These are phyloP conservation scores for Chymomyza amoena DNA, from an alignment of 2,888 invertebrate genomes.

Conservation along the genomic window DNA sequence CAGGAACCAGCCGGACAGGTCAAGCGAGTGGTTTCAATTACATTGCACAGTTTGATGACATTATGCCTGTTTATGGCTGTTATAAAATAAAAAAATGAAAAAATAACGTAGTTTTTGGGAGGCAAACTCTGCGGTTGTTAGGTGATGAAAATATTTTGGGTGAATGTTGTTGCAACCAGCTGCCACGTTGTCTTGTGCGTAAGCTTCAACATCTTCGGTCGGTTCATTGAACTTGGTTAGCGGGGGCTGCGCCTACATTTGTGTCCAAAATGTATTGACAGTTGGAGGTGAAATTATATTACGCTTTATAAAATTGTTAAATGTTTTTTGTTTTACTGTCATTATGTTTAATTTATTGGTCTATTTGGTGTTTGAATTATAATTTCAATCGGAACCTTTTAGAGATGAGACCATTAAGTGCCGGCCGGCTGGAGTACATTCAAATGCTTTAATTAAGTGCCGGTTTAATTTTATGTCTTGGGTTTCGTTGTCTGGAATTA, in stretches of 20 bases:
- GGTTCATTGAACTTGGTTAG: constrained; percentile 28
- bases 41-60: constrained; percentile 56
- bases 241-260: not conserved
- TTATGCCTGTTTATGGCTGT: constrained; percentile 43
- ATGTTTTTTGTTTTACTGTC: not conserved
- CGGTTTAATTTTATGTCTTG: not conserved
- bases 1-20: constrained; percentile 12
- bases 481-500: constrained; percentile 7
- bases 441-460: constrained; percentile 3
- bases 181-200: constrained; percentile 4
- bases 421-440: not conserved
- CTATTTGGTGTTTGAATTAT: not conserved
- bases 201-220: constrained; percentile 6
- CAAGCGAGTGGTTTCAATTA: constrained; percentile 45
- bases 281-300: not conserved
- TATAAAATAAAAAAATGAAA: constrained; percentile 24
- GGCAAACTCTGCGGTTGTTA: constrained; percentile 9
- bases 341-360: not conserved
- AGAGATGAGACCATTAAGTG: not conserved
- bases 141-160: constrained; percentile 28
- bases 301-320: constrained; percentile 3
- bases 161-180: constrained; percentile 28
- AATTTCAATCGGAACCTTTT: not conserved
- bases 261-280: not conserved
- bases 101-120: constrained; percentile 29